Conservation (phyloP, 1,140 invertebrate species). For the Heliothis virescens region DNA sequence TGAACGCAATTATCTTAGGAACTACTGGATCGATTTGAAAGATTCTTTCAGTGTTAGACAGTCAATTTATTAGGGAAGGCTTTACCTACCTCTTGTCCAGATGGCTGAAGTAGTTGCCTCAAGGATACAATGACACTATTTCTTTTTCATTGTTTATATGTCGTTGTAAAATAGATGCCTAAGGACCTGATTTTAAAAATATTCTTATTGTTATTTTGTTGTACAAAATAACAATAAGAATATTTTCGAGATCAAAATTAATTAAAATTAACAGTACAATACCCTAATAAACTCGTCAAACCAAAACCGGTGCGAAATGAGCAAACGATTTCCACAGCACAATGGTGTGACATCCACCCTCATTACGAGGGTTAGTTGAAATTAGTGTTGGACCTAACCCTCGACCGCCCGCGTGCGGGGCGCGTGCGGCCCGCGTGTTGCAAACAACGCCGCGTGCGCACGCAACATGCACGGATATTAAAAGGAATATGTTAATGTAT, state of each 20-base stretch:
- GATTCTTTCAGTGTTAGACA: too few species aligned
- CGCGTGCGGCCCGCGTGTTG: constrained; percentile 57
- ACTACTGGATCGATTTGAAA: too few species aligned
- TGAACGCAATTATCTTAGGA: too few species aligned
- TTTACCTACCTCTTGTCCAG: too few species aligned
- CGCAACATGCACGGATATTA: constrained; percentile 72
- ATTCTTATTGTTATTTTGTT: too few species aligned
- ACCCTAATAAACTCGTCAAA: constrained; percentile 33
- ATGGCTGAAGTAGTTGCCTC: too few species aligned
- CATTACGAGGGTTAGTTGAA: constrained; percentile 64
- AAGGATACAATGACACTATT: too few species aligned
- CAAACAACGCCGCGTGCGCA: constrained; percentile 71
- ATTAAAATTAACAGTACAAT: constrained; percentile 12
- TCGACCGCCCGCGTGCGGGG: constrained; percentile 64
- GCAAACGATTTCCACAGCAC: constrained; percentile 62
- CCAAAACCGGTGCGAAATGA: constrained; percentile 64
- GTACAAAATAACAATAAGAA: too few species aligned
- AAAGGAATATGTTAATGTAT: constrained; percentile 73
- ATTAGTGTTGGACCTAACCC: constrained; percentile 70
- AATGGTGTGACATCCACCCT: constrained; percentile 58
- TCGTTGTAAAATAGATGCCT: not conserved
- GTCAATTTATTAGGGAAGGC: too few species aligned
- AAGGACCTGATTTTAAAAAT: too few species aligned
- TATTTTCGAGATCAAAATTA: not conserved
- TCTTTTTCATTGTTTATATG: not conserved